Conservation (phyloP, 1,140 invertebrate species). For the Saccostrea echinata region DNA sequence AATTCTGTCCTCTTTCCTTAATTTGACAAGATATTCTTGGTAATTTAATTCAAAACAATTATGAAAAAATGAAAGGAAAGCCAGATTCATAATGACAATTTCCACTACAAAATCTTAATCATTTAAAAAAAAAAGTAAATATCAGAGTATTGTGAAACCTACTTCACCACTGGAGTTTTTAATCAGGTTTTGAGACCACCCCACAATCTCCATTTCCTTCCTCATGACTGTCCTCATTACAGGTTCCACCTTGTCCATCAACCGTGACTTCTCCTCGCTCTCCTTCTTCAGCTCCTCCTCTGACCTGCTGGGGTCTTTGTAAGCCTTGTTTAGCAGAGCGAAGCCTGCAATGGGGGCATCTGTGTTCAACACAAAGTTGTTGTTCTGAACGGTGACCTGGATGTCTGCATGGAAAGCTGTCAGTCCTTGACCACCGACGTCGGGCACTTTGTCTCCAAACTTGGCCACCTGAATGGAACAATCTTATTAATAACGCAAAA, state of each 20-base stretch:
- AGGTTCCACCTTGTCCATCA: conserved; percentile 61
- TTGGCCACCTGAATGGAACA: neutral
- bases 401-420: conserved; percentile 51
- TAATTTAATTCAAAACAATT: no score
- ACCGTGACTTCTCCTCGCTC: conserved; percentile 53
- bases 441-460: neutral
- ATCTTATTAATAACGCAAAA: no score
- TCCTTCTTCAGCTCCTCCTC: conserved; percentile 46
- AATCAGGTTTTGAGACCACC: conserved; percentile 70
- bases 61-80: no score
- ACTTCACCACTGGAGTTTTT: conserved; percentile 70
- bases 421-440: neutral
- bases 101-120: no score
- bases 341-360: conserved; percentile 61
- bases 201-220: conserved; percentile 67
- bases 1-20: no score
- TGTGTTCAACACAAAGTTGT: conserved; percentile 32
- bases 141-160: neutral
- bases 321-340: conserved; percentile 64
- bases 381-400: conserved; percentile 34
- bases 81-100: no score
- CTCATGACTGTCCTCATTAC: conserved; percentile 49
- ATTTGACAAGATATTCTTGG: no score
- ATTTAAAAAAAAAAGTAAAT: neutral
- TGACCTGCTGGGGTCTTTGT: conserved; percentile 56